A percentile compares a stretch with the other conserved stretches of the same genome.
Conservation (phyloP, 2,113 vertebrate species). For the Microtus montanus region DNA sequence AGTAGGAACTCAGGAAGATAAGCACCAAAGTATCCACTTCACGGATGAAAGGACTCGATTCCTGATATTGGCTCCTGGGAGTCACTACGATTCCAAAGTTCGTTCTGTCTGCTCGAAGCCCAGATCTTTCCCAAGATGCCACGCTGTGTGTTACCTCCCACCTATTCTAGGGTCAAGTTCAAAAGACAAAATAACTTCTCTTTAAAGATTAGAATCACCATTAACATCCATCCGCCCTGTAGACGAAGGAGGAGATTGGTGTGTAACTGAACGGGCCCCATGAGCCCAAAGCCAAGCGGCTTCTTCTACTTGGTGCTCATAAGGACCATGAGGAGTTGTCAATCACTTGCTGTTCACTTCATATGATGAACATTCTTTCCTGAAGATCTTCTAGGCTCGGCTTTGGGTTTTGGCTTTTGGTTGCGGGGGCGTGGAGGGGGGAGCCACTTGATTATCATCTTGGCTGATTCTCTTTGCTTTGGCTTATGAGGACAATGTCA, state of each 20-base stretch:
- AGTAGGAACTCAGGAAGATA: background rate
- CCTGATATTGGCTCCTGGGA: background rate
- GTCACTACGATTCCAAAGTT: background rate
- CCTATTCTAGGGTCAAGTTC: background rate
- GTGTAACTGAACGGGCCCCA: background rate
- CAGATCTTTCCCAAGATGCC: background rate
- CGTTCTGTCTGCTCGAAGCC: background rate
- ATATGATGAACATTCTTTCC: background rate
- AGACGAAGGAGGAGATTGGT: background rate
- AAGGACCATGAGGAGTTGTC: background rate
- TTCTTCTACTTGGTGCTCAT: background rate
- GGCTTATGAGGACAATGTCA: background rate
- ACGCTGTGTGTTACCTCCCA: background rate
- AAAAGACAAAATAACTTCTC: background rate
- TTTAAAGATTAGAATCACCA: background rate
- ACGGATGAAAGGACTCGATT: background rate
- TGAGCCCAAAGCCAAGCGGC: background rate
- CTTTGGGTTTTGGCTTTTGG: background rate
- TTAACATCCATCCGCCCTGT: background rate
- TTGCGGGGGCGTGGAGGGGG: background rate
- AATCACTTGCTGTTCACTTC: background rate
- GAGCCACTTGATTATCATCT: background rate
- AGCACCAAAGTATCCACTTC: background rate
- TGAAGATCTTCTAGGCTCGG: background rate
- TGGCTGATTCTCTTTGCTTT: background rate